Conservation (phyloP, 2,888 invertebrate species). For the Molorchus minor region DNA sequence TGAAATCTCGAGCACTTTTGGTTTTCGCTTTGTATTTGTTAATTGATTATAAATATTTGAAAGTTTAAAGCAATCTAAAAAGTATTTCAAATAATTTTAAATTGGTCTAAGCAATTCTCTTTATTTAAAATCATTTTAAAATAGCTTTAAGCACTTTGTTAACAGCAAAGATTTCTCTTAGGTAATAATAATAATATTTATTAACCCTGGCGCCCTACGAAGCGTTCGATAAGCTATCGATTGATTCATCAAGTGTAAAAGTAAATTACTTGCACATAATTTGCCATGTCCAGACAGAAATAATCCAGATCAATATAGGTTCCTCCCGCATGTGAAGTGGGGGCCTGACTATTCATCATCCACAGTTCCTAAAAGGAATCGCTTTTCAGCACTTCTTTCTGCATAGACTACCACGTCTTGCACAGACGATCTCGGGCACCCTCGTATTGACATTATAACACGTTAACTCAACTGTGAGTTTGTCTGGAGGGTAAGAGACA, state of each 20-base stretch:
- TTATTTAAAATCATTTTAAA: too few species aligned
- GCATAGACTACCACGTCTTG: conserved; percentile 24
- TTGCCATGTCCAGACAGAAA: too few species aligned
- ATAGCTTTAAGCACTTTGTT: too few species aligned
- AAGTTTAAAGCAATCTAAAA: too few species aligned
- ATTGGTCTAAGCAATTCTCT: too few species aligned
- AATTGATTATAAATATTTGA: too few species aligned
- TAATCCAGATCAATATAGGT: conserved; percentile 23
- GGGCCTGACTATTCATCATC: conserved; percentile 22
- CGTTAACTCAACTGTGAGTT: conserved; percentile 16
- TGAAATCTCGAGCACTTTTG: too few species aligned
- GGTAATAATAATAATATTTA: too few species aligned
- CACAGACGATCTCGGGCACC: conserved; percentile 15
- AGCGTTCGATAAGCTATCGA: not conserved
- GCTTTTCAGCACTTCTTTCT: conserved; percentile 21
- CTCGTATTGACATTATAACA: conserved; percentile 16
- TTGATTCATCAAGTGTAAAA: not conserved
- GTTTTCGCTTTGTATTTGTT: too few species aligned
- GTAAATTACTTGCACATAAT: conserved; percentile 15
- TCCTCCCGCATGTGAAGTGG: conserved; percentile 22
- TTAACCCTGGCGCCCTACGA: too few species aligned
- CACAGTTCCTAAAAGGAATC: conserved; percentile 21
- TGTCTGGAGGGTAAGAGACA: conserved; percentile 11
- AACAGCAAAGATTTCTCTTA: too few species aligned
- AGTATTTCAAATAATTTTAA: too few species aligned